Evolutionary conservation across 1,140 invertebrate species (phyloP), one percentile per base, ranked within the genome.

Genomic region (Mycetomoellerius zeteki): DNA sequence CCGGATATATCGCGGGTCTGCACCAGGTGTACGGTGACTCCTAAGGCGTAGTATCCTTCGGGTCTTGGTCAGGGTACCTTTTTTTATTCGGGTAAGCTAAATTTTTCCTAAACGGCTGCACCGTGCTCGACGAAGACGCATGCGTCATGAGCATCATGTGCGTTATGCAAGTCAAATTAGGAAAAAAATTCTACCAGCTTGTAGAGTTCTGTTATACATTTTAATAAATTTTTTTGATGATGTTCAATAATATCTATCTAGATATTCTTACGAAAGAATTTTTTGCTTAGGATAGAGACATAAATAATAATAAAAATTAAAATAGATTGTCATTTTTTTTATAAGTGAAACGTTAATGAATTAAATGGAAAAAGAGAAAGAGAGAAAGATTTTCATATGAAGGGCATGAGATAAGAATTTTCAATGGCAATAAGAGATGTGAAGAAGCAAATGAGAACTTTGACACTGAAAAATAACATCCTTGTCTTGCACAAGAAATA

Each of bases 341-440:
- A 92, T 89, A 91, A 91, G 85, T 81, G 65, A 89, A 85, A 88
- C 71, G 37, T 92, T 91, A 92, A 88, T 88, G 77, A 92, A 85
- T 89, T 89, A 88, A 12, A 4, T 7, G 10, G 12, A 24, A 4
- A 60, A 5, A 37, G 54, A 33, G 3, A 30, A 7, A 37, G 33
- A 37, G 33, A 37, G 33, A 37, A 3, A 37, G 33, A 56, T 56
- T 64, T 27, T n/a, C n/a, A n/a, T n/a, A n/a, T n/a, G n/a, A n/a
- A n/a, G n/a, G n/a, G n/a, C n/a, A n/a, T n/a, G n/a, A n/a, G 12
- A 50, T 14, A 43, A 43, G 0, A 33, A 71, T 52, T 81, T 65
- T 62, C 24, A 27, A 52, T 30, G 14, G 33, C 8, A 24, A 3
- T 58, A n/a, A 37, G 69, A 24, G 56, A 89, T 78, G 62, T 37